Evolutionary conservation across 1,140 invertebrate species (phyloP).

Genomic region (Drosophila sp.): DNA sequence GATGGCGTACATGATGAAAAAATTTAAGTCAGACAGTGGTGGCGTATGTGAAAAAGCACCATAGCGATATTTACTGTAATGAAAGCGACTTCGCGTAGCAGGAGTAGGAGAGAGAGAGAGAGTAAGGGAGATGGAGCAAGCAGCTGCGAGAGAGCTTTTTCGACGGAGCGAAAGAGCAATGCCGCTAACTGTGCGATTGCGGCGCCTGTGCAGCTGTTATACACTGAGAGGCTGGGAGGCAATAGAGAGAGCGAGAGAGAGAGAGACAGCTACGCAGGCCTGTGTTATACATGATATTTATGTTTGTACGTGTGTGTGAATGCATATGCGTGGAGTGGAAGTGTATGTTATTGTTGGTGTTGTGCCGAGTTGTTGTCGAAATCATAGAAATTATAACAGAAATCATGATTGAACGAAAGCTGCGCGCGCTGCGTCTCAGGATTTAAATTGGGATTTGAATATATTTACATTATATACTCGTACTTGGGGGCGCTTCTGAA

Average conservation of each 20-base stretch:
- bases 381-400: constrained; percentile 36
- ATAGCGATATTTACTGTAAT: constrained; percentile 47
- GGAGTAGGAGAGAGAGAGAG: constrained; percentile 12
- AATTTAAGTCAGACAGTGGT: constrained; percentile 84
- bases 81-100: constrained; percentile 16
- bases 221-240: constrained; percentile 7
- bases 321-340: constrained; percentile 8
- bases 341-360: constrained; percentile 5
- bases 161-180: constrained; percentile 17
- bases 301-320: constrained; percentile 8
- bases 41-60: constrained; percentile 85
- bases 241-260: constrained; percentile 25
- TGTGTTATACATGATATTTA: constrained; percentile 8
- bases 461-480: background rate
- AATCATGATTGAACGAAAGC: constrained; percentile 38
- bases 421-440: constrained; percentile 22
- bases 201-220: constrained; percentile 43
- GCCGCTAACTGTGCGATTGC: constrained; percentile 20
- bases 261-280: too few species aligned
- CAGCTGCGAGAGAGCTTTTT: constrained; percentile 41
- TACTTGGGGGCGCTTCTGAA: constrained; percentile 24
- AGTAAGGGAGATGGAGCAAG: background rate
- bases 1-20: constrained; percentile 85
- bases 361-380: constrained; percentile 14
- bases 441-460: constrained; percentile 20